Percentiles rank a stretch among this genome's conserved stretches.
Evolutionary conservation across 1,140 invertebrate species (phyloP).

Genomic region (Sminthurides bifidus): DNA sequence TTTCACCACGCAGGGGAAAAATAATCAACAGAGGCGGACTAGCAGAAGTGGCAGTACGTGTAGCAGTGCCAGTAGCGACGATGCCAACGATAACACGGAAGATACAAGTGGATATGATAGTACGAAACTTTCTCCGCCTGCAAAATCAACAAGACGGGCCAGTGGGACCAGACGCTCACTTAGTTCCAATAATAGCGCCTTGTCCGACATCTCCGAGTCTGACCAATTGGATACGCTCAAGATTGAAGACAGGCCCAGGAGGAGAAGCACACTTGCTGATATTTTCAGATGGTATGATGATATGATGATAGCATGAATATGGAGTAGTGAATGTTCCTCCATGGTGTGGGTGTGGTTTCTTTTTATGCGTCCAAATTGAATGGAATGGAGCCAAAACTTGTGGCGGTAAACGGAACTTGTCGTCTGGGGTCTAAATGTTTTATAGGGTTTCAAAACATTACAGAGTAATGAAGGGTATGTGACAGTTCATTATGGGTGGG

Average conservation of each 20-base stretch:
- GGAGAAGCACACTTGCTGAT: constrained; percentile 31
- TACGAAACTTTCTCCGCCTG: not conserved
- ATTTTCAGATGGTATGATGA: constrained; percentile 30
- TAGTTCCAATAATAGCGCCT: constrained; percentile 19
- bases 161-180: constrained; percentile 19
- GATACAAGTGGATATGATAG: not conserved
- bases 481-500: no score
- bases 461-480: no score
- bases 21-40: not conserved
- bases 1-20: no score
- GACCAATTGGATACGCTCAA: constrained; percentile 15
- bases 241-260: constrained; percentile 25
- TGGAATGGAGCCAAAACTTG: no score
- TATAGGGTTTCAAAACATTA: no score
- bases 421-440: not conserved
- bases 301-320: not conserved
- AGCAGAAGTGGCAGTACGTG: not conserved
- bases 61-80: not conserved
- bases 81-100: not conserved
- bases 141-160: constrained; percentile 16
- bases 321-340: not conserved
- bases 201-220: constrained; percentile 22
- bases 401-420: no score
- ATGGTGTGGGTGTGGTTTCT: not conserved
- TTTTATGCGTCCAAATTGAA: not conserved